phyloP scores from a whole-genome alignment of 64 coral and sea anemone species.

The Platygyra sinensis region DNA sequence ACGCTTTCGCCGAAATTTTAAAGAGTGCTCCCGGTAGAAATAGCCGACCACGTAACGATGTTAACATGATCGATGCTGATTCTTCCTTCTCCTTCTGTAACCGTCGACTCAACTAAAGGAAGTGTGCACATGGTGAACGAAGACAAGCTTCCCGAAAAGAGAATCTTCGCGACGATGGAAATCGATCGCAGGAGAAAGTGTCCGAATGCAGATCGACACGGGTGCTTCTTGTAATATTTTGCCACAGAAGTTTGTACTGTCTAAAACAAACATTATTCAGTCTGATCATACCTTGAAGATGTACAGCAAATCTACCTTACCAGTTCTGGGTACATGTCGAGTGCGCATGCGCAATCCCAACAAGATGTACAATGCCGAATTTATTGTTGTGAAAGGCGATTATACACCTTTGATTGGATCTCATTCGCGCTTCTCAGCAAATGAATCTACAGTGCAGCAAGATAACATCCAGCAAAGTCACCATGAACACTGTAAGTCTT shows the following conservation, averaged over 20 bases:
- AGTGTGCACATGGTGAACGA: too few relatives aligned
- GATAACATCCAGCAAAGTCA: conserved; percentile 3
- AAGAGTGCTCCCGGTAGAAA: too few relatives aligned
- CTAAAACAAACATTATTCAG: neutral
- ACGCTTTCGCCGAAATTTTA: too few relatives aligned
- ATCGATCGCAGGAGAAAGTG: neutral
- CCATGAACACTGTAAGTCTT: neutral
- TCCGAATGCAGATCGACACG: conserved; percentile 28
- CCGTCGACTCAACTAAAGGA: too few relatives aligned
- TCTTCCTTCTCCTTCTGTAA: too few relatives aligned
- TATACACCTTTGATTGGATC: conserved; percentile 16
- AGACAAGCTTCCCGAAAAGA: too few relatives aligned
- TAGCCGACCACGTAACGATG: too few relatives aligned
- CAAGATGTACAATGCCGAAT: conserved; percentile 28
- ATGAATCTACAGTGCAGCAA: conserved; percentile 7
- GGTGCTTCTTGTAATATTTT: conserved; percentile 25
- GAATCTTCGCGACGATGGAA: neutral
- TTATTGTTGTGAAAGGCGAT: neutral
- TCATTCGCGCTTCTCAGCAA: conserved; percentile 19
- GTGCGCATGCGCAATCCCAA: conserved; percentile 1
- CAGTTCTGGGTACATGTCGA: neutral
- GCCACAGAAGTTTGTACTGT: neutral
- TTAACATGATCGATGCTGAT: too few relatives aligned
- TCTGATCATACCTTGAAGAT: neutral
- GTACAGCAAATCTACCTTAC: neutral